These are phyloP conservation scores for Serripes groenlandicus DNA, from an alignment of 2,888 invertebrate genomes.

Conservation along the genomic window DNA sequence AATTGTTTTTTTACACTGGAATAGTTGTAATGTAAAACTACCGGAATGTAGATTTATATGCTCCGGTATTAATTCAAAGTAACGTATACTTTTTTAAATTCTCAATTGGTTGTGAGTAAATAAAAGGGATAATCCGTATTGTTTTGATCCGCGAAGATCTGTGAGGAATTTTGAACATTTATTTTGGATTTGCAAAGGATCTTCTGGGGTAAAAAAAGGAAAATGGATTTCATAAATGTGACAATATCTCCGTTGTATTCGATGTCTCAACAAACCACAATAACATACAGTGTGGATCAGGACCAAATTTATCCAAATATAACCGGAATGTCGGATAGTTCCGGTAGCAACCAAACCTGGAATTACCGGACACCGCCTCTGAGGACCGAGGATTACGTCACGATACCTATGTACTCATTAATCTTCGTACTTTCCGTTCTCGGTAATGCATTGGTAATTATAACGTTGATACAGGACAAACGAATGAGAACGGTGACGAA, in stretches of 20 bases:
- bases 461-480: constrained; percentile 88
- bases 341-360: neutral
- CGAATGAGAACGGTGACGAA: constrained; percentile 88
- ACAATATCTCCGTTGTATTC: neutral
- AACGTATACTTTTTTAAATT: no score
- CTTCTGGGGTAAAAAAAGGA: constrained; percentile 63
- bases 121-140: no score
- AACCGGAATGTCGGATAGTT: neutral
- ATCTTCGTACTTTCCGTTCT: constrained; percentile 93
- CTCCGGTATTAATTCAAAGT: no score
- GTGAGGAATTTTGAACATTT: no score
- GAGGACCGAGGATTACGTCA: constrained; percentile 52
- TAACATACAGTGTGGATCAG: neutral
- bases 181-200: no score
- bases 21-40: no score
- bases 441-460: constrained; percentile 93
- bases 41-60: no score
- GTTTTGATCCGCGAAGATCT: no score
- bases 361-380: constrained; percentile 43
- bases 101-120: no score
- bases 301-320: neutral
- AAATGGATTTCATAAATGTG: constrained; percentile 19
- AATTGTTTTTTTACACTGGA: no score
- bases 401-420: constrained; percentile 91
- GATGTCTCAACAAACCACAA: neutral